phyloP scores from a whole-genome alignment of 2,113 vertebrate genomes.

The Panthera uncia region DNA sequence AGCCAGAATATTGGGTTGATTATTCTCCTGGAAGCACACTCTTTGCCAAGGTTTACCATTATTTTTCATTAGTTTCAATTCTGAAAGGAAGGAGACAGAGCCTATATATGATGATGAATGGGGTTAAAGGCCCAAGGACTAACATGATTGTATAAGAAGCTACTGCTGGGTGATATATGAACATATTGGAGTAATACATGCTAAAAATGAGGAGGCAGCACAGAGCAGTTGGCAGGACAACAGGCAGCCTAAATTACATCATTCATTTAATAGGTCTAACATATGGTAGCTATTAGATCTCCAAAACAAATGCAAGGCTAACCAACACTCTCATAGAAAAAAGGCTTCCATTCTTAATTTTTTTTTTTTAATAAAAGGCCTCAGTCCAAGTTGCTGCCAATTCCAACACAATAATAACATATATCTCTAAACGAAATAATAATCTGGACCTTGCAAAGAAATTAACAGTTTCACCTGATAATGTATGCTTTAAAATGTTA shows the following conservation, averaged over 20 bases:
- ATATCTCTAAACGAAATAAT: slow-evolving; percentile 17
- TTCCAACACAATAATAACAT: background rate
- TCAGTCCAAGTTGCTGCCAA: background rate
- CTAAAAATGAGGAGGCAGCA: slow-evolving; percentile 25
- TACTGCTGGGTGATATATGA: slow-evolving; percentile 60
- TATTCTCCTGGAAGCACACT: background rate
- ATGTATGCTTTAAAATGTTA: background rate
- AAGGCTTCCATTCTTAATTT: slow-evolving; percentile 1
- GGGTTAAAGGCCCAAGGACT: slow-evolving; percentile 59
- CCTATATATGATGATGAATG: background rate
- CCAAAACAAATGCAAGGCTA: slow-evolving; percentile 33
- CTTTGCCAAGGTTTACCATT: slow-evolving; percentile 12
- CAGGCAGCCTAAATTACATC: slow-evolving; percentile 52
- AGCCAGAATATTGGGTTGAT: background rate
- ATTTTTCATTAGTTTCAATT: slow-evolving; percentile 52
- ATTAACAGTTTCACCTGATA: background rate
- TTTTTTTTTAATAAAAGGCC: slow-evolving; percentile 1
- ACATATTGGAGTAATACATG: background rate
- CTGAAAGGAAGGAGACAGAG: background rate
- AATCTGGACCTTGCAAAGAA: background rate
- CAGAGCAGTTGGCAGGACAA: slow-evolving; percentile 63
- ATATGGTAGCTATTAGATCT: slow-evolving; percentile 65
- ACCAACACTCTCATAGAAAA: slow-evolving; percentile 19
- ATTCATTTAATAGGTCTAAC: slow-evolving; percentile 51
- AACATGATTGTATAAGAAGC: slow-evolving; percentile 36